Evolutionary conservation across 2,113 vertebrate species (phyloP).

Genomic region (Grallaria varia): DNA sequence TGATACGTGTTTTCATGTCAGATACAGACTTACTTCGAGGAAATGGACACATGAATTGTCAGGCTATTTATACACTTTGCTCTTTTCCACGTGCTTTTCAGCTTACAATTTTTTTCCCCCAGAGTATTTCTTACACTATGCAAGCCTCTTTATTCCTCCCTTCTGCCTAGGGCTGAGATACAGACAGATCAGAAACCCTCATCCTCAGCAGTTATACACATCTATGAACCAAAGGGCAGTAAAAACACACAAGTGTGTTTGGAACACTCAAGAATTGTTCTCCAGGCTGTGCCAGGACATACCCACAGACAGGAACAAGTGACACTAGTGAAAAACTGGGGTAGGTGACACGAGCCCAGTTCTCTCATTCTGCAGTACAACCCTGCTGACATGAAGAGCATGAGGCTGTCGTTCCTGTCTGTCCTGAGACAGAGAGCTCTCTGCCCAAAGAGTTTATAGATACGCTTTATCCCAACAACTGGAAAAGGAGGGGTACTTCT

Average conservation of each 20-base stretch:
- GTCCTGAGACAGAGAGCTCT: not conserved
- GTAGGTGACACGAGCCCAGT: fast-evolving
- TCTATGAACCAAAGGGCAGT: not conserved
- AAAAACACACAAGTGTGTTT: not conserved
- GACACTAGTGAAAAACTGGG: not conserved
- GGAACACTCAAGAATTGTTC: not conserved
- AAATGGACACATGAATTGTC: not conserved
- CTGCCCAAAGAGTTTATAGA: not conserved
- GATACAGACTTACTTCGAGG: not conserved
- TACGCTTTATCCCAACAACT: not conserved
- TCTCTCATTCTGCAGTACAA: not conserved
- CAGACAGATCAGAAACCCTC: not conserved
- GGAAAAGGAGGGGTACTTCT: not conserved
- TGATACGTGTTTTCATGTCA: not conserved
- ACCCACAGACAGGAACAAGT: fast-evolving
- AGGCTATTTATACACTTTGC: not conserved
- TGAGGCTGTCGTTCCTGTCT: not conserved
- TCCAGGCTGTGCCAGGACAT: not conserved
- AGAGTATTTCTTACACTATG: not conserved
- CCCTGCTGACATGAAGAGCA: fast-evolving
- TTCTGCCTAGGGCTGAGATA: not conserved
- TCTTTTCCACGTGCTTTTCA: not conserved
- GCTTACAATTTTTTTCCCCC: not conserved
- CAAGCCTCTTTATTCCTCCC: not conserved
- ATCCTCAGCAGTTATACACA: not conserved